Evolutionary conservation across 2,888 invertebrate genomes (phyloP).

Genomic region (Proisotoma minuta): DNA sequence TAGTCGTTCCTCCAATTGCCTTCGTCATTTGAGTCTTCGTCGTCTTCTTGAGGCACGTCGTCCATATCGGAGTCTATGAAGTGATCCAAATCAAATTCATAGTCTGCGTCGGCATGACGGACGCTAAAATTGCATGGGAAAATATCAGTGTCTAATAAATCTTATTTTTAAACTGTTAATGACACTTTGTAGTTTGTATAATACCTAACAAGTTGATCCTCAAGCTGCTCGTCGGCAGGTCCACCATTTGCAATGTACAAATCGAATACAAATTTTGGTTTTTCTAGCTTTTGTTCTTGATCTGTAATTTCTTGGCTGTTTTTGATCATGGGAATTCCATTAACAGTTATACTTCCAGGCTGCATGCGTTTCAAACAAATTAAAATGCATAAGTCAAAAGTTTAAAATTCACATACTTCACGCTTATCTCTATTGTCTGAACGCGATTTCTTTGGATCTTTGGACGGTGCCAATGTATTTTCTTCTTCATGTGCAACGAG

Average conservation of each 20-base stretch:
- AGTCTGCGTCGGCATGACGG: slow-evolving; percentile 19
- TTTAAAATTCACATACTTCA: not conserved
- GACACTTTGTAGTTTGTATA: not conserved
- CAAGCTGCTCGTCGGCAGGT: slow-evolving; percentile 9
- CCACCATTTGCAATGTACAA: slow-evolving; percentile 26
- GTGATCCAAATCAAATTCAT: slow-evolving; percentile 17
- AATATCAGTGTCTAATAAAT: not conserved
- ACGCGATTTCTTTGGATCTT: not conserved
- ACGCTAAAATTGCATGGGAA: slow-evolving; percentile 23
- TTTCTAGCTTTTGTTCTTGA: not conserved
- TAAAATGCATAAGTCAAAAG: not conserved
- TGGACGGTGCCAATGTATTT: not conserved
- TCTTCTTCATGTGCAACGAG: slow-evolving; percentile 21
- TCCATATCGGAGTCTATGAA: slow-evolving; percentile 42
- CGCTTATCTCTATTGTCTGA: not conserved
- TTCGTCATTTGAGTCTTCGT: slow-evolving; percentile 73
- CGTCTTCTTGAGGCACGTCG: slow-evolving; percentile 50
- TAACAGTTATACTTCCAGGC: slow-evolving; percentile 29
- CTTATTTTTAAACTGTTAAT: too few species aligned
- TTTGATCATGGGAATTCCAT: slow-evolving; percentile 33
- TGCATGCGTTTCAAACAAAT: not conserved
- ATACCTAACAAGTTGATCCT: slow-evolving; percentile 23
- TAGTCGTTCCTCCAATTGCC: slow-evolving; percentile 73
- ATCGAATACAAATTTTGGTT: slow-evolving; percentile 29
- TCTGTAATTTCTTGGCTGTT: not conserved